Base-by-base conservation (phyloP, 2,797 vertebrate species). In the Natrix natrix region DNA sequence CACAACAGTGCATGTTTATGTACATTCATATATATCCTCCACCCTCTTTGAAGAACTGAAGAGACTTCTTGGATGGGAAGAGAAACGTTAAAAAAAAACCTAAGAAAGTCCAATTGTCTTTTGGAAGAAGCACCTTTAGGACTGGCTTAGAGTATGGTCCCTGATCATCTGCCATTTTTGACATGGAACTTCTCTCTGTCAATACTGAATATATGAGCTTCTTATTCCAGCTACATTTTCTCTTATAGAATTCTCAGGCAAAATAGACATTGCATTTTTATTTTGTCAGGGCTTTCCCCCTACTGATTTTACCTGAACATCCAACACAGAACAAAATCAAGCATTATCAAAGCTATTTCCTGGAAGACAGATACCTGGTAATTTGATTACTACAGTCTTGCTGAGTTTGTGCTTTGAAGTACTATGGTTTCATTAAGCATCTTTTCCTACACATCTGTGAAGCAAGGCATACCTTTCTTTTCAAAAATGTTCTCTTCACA, bases 291-390 rank as follows among this genome's bases (percentile, higher is more conserved):
- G 32, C 10, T 43, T 86, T 90, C 56, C 66, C 87, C 16, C 89
- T 2, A 20, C 14, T n/a, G 13, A 55, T 28, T 74, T 94, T 86
- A 87, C 43, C 93, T 90, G 32, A 89, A 92, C 0, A 0, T 86
- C 14, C 63, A 86, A 90, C 94, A 86, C 83, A 94, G 78, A 90
- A 95, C 90, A 95, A 48, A 92, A 92, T 13, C 32, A 93, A 96
- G 94, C 48, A 94, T 63, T 95, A 95, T 87, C 92, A 96, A 95
- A 96, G 87, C 63, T 66, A 26, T 90, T 86, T 83, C 86, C 66
- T 66, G 92, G 90, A 52, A 95, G 93, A 94, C 61, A 92, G 86
- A 74, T 60, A 89, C 43, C 26, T 86, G n/a, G 24, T 89, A 93
- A 92, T 93, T 66, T 91, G 83, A 93, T 28, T 93, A 20, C 90